Percentiles rank a stretch among this genome's conserved stretches.
phyloP scores from a whole-genome alignment of 1,140 invertebrate species.

The Caligus rogercresseyi region DNA sequence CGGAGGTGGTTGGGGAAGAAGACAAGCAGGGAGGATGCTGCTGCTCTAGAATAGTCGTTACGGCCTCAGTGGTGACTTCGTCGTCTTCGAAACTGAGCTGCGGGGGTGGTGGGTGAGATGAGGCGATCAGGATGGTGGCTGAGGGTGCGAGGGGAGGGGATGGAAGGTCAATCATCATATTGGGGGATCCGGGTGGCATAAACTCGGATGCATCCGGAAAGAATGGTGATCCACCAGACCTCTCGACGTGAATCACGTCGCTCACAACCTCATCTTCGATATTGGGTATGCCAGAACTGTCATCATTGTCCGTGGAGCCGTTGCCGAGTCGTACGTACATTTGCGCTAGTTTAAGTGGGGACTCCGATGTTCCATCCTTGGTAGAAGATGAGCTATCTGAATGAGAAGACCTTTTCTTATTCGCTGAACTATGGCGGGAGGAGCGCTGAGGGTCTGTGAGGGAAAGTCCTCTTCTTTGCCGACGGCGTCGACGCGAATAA shows the following conservation, averaged over 20 bases:
- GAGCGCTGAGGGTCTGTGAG: neutral
- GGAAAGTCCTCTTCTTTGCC: neutral
- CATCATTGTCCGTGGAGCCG: constrained; percentile 3
- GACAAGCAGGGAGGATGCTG: too few species aligned
- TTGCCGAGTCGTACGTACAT: constrained; percentile 10
- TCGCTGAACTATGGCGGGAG: neutral
- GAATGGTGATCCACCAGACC: neutral
- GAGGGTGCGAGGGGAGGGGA: neutral
- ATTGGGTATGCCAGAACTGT: neutral
- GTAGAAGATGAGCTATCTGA: neutral
- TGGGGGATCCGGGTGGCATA: too few species aligned
- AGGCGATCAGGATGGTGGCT: neutral
- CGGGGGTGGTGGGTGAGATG: neutral
- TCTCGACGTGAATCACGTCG: neutral
- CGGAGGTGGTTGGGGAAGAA: neutral
- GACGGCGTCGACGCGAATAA: neutral
- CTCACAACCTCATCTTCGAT: constrained; percentile 6
- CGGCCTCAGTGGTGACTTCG: neutral
- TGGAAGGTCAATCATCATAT: neutral
- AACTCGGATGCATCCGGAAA: neutral
- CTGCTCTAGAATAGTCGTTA: neutral
- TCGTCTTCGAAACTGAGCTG: neutral
- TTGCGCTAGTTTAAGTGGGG: neutral
- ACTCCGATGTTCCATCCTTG: neutral
- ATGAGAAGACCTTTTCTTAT: neutral